phyloP scores from a whole-genome alignment of 2,888 invertebrate species.

The Phyto melanocephala region DNA sequence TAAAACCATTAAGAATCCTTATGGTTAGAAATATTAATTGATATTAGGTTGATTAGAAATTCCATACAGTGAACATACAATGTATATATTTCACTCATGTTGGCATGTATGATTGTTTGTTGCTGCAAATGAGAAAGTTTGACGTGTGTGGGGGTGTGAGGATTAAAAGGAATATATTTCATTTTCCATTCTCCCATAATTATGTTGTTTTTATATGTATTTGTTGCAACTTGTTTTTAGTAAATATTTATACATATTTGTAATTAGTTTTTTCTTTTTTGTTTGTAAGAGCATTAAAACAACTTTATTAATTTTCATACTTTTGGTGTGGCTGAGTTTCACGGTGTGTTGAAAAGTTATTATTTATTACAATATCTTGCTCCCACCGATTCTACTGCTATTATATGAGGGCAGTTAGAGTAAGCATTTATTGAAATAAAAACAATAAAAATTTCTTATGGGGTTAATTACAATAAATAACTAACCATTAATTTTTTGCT shows the following conservation, averaged over 20 bases:
- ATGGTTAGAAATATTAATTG: slow-evolving; percentile 18
- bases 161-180: not conserved
- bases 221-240: not conserved
- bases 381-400: not conserved
- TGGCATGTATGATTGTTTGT: not conserved
- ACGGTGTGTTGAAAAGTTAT: not conserved
- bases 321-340: not conserved
- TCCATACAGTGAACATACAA: not conserved
- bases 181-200: not conserved
- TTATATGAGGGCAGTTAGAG: not conserved
- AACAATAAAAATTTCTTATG: too few relatives aligned
- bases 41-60: slow-evolving; percentile 30
- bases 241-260: not conserved
- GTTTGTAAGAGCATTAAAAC: not conserved
- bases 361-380: not conserved
- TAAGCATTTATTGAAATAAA: not conserved
- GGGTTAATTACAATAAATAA: too few relatives aligned
- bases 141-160: not conserved
- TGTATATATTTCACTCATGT: too few relatives aligned
- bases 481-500: too few relatives aligned
- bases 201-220: not conserved
- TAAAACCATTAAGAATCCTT: slow-evolving; percentile 17
- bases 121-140: not conserved
- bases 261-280: slow-evolving; percentile 5
- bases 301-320: not conserved